Conservation (phyloP, 2,113 vertebrate species). For the Epinephelus cyanopodus region DNA sequence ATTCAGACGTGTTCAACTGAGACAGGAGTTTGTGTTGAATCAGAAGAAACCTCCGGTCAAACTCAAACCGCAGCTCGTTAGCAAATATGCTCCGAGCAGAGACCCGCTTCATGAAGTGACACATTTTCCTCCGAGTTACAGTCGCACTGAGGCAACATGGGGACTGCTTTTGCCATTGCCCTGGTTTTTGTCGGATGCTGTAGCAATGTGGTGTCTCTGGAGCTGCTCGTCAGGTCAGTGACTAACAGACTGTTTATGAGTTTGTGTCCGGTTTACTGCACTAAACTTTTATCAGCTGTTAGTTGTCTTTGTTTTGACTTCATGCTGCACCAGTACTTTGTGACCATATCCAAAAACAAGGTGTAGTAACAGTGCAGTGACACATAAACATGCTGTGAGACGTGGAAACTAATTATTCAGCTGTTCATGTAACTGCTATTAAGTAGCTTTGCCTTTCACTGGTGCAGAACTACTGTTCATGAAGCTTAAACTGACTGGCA, state of each 20-base stretch:
- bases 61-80: background rate
- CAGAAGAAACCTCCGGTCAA: background rate
- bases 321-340: background rate
- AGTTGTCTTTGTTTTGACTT: background rate
- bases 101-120: constrained; percentile 17
- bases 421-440: background rate
- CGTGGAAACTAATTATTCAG: background rate
- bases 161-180: constrained; percentile 66
- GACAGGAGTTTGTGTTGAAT: constrained; percentile 34
- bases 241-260: constrained; percentile 6
- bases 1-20: constrained; percentile 41
- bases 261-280: background rate
- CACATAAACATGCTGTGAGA: background rate
- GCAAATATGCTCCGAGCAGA: constrained; percentile 42
- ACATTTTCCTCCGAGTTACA: background rate
- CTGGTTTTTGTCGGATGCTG: constrained; percentile 85
- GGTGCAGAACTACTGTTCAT: background rate
- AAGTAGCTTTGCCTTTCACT: background rate
- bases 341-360: background rate
- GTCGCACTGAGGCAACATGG: constrained; percentile 65
- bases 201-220: constrained; percentile 84
- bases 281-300: background rate
- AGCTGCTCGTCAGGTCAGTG: constrained; percentile 85
- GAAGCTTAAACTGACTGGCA: background rate
- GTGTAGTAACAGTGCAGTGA: background rate